Conservation (phyloP, 2,797 vertebrate genomes). For the Adrianichthys oophorus region DNA sequence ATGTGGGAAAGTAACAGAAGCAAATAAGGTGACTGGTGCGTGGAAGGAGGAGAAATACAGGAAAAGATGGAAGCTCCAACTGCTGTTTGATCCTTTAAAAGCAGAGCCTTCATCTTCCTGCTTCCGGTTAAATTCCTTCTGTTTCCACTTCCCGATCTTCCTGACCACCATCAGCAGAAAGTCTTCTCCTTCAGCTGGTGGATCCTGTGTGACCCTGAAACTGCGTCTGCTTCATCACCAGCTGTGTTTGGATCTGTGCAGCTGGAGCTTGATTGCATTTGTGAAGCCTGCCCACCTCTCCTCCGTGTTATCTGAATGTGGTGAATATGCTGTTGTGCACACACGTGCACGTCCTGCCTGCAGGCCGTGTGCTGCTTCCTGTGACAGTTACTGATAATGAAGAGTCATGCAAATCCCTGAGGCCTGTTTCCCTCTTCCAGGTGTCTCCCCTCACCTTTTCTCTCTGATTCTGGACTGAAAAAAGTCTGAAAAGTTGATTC, state of each 20-base stretch:
- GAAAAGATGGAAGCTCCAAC: no score
- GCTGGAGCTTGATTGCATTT: constrained; percentile 66
- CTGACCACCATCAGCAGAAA: no score
- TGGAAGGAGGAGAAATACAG: no score
- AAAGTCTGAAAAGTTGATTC: background rate
- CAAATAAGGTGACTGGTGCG: no score
- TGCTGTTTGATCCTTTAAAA: no score
- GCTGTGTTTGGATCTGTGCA: constrained; percentile 41
- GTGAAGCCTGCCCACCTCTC: constrained; percentile 48
- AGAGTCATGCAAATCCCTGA: constrained; percentile 69
- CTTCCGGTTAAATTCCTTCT: no score
- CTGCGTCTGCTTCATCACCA: constrained; percentile 11
- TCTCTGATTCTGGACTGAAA: background rate
- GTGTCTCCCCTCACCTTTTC: constrained; percentile 14
- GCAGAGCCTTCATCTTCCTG: no score
- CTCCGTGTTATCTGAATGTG: constrained; percentile 48
- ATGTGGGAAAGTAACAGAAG: no score
- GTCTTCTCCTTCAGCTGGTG: no score
- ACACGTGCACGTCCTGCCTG: constrained; percentile 48
- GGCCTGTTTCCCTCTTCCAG: constrained; percentile 23
- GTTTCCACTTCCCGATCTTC: no score
- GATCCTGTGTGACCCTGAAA: no score
- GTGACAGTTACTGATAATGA: constrained; percentile 75
- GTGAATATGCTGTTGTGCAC: constrained; percentile 23
- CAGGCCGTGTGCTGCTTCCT: constrained; percentile 62